phyloP scores from a whole-genome alignment of 1,140 invertebrate species.

The Prorops nasuta region DNA sequence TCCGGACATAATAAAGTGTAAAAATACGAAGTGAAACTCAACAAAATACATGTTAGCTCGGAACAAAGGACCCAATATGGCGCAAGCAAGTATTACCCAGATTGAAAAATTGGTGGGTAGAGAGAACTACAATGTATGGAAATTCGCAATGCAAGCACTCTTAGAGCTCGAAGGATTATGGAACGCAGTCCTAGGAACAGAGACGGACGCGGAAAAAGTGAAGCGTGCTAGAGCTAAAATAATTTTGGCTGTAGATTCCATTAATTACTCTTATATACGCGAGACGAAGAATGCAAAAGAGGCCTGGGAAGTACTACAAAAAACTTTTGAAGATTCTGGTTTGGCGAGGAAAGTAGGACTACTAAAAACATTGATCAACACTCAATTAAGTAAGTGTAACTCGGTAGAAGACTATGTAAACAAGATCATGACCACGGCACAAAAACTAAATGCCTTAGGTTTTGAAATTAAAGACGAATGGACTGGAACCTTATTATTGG shows the following conservation, averaged over 20 bases:
- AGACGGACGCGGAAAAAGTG: constrained; percentile 7
- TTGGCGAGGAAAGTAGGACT: constrained; percentile 29
- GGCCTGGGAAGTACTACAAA: constrained; percentile 36
- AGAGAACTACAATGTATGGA: constrained; percentile 33
- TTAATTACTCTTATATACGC: constrained; percentile 38
- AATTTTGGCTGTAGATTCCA: constrained; percentile 35
- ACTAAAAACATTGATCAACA: constrained; percentile 21
- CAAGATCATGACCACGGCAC: constrained; percentile 16
- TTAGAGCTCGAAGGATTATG: constrained; percentile 23
- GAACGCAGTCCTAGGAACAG: neutral
- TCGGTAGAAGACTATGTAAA: constrained; percentile 21
- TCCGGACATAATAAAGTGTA: too few relatives aligned
- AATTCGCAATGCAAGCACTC: constrained; percentile 28
- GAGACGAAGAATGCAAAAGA: constrained; percentile 23
- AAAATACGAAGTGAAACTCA: too few relatives aligned
- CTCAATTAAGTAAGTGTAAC: constrained; percentile 25
- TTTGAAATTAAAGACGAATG: constrained; percentile 38
- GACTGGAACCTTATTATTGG: constrained; percentile 37
- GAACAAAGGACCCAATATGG: too few relatives aligned
- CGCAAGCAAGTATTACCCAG: too few relatives aligned
- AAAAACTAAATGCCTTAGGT: constrained; percentile 26
- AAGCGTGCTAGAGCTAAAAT: constrained; percentile 40
- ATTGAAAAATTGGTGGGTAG: constrained; percentile 28
- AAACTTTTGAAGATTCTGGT: constrained; percentile 28
- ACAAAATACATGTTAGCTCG: too few relatives aligned